Evolutionary conservation across 2,888 invertebrate genomes (phyloP).

Genomic region (Tinea pellionella): DNA sequence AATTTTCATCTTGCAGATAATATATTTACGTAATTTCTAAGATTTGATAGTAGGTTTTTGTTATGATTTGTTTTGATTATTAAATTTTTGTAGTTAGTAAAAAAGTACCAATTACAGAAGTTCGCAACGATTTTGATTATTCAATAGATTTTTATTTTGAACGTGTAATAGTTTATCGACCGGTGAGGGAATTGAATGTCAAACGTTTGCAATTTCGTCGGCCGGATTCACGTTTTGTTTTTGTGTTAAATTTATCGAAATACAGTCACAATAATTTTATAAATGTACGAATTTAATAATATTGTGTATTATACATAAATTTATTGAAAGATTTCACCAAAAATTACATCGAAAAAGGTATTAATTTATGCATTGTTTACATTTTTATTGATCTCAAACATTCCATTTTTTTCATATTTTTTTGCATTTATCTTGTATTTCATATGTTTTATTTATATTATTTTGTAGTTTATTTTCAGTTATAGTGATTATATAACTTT

Average conservation of each 20-base stretch:
- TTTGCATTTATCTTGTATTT: not conserved
- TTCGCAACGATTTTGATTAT: not conserved
- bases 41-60: no score
- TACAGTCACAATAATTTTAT: not conserved
- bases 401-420: no score
- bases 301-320: not conserved
- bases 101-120: not conserved
- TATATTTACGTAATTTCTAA: no score
- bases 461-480: no score
- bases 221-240: no score
- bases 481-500: no score
- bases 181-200: not conserved
- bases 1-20: no score
- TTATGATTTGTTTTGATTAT: no score
- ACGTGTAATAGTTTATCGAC: slow-evolving; percentile 6
- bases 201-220: not conserved
- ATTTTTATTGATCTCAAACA: not conserved
- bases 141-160: not conserved
- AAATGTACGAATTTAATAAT: not conserved
- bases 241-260: no score
- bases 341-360: not conserved
- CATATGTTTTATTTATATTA: no score
- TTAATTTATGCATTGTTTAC: not conserved
- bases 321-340: not conserved
- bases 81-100: no score